phyloP scores from a whole-genome alignment of 2,113 vertebrate species.

The Carassius auratus region DNA sequence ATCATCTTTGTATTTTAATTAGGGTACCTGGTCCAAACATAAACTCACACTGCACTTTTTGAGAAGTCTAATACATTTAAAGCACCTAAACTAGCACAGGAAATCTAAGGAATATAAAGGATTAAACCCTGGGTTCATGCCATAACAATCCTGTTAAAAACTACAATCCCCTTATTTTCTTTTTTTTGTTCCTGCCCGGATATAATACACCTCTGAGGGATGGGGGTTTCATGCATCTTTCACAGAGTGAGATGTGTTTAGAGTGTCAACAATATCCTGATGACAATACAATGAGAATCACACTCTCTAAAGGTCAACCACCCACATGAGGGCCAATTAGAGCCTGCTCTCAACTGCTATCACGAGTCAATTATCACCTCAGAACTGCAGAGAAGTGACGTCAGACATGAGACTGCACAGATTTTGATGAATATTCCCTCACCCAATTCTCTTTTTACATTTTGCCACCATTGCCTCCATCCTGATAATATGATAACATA shows the following conservation, averaged over 20 bases:
- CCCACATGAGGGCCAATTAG: conserved; percentile 71
- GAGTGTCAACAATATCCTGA: conserved; percentile 71
- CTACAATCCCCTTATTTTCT: neutral
- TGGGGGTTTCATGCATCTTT: conserved; percentile 45
- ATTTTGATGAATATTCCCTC: conserved; percentile 48
- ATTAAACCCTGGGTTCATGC: neutral
- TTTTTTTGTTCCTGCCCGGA: neutral
- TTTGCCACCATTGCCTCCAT: neutral
- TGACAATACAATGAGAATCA: conserved; percentile 72
- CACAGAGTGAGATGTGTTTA: conserved; percentile 63
- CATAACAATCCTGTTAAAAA: neutral
- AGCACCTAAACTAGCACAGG: no score
- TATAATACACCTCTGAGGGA: neutral
- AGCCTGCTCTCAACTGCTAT: conserved; percentile 68
- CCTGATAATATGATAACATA: neutral
- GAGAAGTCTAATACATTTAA: no score
- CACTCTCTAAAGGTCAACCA: conserved; percentile 73
- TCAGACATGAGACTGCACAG: conserved; percentile 53
- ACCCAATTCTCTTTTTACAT: neutral
- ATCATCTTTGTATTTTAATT: neutral
- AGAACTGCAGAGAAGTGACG: conserved; percentile 61
- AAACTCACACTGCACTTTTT: no score
- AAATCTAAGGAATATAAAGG: neutral
- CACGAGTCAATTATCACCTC: conserved; percentile 73
- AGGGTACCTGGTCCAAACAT: neutral